These are phyloP conservation scores for Arbacia lixula DNA, from an alignment of 53 echinoderm and acorn worm species.

Conservation along the genomic window DNA sequence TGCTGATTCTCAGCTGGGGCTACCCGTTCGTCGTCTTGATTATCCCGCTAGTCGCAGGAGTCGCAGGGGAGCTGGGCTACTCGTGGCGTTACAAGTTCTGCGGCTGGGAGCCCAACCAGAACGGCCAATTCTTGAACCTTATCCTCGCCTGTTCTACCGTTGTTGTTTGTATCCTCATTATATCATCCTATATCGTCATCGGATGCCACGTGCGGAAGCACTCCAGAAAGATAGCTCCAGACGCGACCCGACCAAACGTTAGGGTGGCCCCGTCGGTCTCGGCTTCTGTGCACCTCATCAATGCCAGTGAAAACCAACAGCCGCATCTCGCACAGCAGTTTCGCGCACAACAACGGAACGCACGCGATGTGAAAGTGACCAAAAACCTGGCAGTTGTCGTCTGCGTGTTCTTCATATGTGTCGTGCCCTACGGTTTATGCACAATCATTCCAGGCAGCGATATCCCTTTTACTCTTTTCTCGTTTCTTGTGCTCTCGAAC, in stretches of 20 bases:
- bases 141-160: background rate
- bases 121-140: background rate
- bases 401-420: conserved; percentile 2
- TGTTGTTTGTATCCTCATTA: background rate
- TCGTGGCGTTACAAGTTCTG: conserved; percentile 15
- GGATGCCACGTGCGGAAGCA: conserved; percentile 1
- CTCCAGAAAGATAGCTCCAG: background rate
- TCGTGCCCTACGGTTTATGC: conserved; percentile 14
- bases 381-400: conserved; percentile 19
- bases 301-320: too few relatives aligned
- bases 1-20: background rate
- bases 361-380: conserved; percentile 27
- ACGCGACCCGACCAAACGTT: too few relatives aligned
- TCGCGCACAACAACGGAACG: conserved; percentile 9
- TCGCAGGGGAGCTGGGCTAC: background rate
- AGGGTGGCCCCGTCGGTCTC: too few relatives aligned
- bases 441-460: conserved; percentile 5
- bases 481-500: background rate
- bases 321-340: background rate
- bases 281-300: background rate
- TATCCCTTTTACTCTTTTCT: conserved; percentile 12
- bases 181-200: background rate
- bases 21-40: background rate
- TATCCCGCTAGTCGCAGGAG: background rate
- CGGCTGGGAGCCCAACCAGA: conserved; percentile 14